These are phyloP conservation scores for Oligia fasciuncula DNA, from an alignment of 2,888 invertebrate genomes.

Conservation along the genomic window DNA sequence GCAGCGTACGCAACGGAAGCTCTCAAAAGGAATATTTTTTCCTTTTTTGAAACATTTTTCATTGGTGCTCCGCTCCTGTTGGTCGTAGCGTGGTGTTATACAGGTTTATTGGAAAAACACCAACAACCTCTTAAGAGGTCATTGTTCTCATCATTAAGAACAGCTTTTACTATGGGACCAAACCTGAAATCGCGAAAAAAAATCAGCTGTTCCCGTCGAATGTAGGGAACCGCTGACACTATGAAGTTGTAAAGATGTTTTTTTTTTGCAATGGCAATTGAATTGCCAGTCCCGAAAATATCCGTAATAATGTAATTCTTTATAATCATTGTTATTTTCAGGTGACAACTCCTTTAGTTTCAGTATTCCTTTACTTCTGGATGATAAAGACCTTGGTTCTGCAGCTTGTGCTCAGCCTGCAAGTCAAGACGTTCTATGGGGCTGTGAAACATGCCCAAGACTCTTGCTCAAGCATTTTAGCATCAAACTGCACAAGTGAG, in stretches of 20 bases:
- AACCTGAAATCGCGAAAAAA: no score
- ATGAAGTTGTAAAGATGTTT: not conserved
- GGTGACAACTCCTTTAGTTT: conserved; percentile 11
- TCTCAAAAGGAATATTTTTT: no score
- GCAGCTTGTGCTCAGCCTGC: conserved; percentile 19
- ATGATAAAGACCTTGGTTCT: conserved; percentile 15
- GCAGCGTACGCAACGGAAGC: no score
- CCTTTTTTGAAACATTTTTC: no score
- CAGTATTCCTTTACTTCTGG: conserved; percentile 18
- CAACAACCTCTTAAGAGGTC: no score
- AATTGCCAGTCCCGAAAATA: not conserved
- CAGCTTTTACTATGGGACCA: no score
- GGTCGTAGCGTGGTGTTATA: no score
- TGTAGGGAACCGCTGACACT: no score
- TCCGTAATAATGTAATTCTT: not conserved
- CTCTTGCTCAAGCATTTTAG: conserved; percentile 13
- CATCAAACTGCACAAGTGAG: conserved; percentile 20
- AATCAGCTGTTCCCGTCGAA: no score
- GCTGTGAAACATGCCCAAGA: conserved; percentile 18
- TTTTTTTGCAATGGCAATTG: not conserved
- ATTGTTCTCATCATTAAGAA: no score
- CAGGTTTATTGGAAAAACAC: no score
- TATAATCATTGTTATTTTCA: not conserved
- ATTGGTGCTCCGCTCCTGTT: no score
- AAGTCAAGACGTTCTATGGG: conserved; percentile 17